Conservation (phyloP, 2,113 vertebrate species). For the Pristiophorus japonicus region DNA sequence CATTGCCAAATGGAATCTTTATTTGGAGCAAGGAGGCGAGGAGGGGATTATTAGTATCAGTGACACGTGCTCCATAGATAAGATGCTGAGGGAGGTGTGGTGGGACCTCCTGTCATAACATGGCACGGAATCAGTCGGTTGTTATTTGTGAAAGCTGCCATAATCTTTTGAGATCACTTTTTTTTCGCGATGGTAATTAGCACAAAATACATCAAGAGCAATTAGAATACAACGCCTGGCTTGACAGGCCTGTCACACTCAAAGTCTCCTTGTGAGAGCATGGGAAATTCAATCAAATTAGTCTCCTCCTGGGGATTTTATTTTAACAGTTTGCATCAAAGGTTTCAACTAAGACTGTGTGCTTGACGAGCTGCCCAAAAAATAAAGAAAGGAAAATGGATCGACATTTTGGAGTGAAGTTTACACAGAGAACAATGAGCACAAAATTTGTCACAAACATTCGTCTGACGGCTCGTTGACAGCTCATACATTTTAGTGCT, state of each 20-base stretch:
- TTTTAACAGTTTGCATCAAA: slow-evolving; percentile 58
- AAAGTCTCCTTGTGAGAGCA: slow-evolving; percentile 51
- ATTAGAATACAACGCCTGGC: slow-evolving; percentile 56
- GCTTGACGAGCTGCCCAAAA: slow-evolving; percentile 50
- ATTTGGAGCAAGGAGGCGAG: slow-evolving; percentile 62
- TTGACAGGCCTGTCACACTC: slow-evolving; percentile 56
- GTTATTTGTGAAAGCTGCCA: slow-evolving; percentile 68
- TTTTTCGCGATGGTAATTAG: slow-evolving; percentile 61
- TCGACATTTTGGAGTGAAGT: slow-evolving; percentile 29
- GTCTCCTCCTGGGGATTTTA: slow-evolving; percentile 53
- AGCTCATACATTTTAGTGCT: neutral
- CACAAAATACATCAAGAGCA: slow-evolving; percentile 59
- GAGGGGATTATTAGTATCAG: slow-evolving; percentile 68
- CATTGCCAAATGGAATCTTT: slow-evolving; percentile 74
- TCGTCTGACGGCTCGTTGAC: slow-evolving; percentile 29
- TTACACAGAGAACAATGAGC: slow-evolving; percentile 12
- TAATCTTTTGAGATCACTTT: slow-evolving; percentile 75
- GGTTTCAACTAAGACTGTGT: slow-evolving; percentile 50
- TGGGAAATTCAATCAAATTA: slow-evolving; percentile 60
- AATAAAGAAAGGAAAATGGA: slow-evolving; percentile 41
- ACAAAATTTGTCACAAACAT: neutral
- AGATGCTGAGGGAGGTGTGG: slow-evolving; percentile 48
- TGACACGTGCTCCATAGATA: slow-evolving; percentile 60
- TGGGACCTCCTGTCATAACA: slow-evolving; percentile 63
- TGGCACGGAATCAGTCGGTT: slow-evolving; percentile 48